A percentile compares a stretch with the other conserved stretches of the same genome.
phyloP scores from a whole-genome alignment of 2,888 invertebrate species.

The Drosophila kokeensis region DNA sequence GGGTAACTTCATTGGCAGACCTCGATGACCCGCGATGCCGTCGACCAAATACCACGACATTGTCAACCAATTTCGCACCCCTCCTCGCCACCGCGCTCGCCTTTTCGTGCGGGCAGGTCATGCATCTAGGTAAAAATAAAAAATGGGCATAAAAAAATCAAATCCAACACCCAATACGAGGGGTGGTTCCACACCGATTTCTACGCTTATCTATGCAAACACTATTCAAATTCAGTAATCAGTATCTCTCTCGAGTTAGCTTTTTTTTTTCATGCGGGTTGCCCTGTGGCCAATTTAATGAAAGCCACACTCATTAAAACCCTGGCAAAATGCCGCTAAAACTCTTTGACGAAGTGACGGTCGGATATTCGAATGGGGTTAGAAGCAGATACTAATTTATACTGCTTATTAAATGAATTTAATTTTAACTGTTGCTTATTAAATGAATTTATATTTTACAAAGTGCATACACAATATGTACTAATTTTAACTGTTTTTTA shows the following conservation, averaged over 20 bases:
- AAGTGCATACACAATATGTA: too few relatives aligned
- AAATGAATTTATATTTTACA: too few relatives aligned
- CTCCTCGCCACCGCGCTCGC: constrained; percentile 19
- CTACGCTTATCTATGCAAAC: constrained; percentile 29
- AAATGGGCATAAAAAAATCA: constrained; percentile 12
- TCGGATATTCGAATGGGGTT: background rate
- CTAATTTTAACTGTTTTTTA: background rate
- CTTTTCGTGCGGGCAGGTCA: constrained; percentile 52
- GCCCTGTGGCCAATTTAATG: constrained; percentile 27
- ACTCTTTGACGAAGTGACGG: background rate
- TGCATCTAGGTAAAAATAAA: constrained; percentile 34
- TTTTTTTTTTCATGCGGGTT: constrained; percentile 28
- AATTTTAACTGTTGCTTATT: too few relatives aligned
- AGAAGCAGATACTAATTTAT: background rate
- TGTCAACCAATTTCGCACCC: constrained; percentile 58
- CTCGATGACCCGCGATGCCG: constrained; percentile 62
- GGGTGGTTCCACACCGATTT: constrained; percentile 50
- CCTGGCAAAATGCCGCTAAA: constrained; percentile 23
- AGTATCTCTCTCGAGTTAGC: constrained; percentile 22
- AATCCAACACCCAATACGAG: constrained; percentile 10
- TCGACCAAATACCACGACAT: constrained; percentile 43
- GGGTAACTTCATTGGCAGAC: constrained; percentile 72
- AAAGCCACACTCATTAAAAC: constrained; percentile 2
- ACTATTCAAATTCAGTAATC: constrained; percentile 38
- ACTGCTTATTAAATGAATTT: background rate